Conservation (phyloP, 2,888 invertebrate species). For the Branchinecta sandiegonensis region DNA sequence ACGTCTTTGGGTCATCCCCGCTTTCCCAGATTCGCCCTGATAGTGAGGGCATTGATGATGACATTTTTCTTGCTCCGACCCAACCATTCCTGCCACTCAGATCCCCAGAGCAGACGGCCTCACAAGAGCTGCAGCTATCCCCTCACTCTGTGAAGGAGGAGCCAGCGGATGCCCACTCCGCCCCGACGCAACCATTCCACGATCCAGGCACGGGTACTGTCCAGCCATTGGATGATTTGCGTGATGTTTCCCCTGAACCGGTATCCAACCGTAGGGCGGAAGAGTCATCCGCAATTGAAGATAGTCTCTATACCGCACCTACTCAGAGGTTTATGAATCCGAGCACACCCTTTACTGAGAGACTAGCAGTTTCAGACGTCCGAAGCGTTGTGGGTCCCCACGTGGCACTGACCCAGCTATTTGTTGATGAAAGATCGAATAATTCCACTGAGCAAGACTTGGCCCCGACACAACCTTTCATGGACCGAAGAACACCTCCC, state of each 20-base stretch:
- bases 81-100: background rate
- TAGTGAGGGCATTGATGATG: background rate
- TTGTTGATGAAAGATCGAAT: background rate
- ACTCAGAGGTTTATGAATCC: too few relatives aligned
- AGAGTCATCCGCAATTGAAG: too few relatives aligned
- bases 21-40: too few relatives aligned
- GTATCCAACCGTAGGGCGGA: too few relatives aligned
- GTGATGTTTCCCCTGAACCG: too few relatives aligned
- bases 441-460: background rate
- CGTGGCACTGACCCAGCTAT: background rate
- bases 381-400: too few relatives aligned
- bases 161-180: background rate
- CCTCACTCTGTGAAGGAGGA: background rate
- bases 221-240: too few relatives aligned
- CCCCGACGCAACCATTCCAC: background rate
- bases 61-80: background rate
- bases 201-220: too few relatives aligned
- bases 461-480: slow-evolving; percentile 4
- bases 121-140: background rate
- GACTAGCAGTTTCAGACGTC: too few relatives aligned
- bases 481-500: background rate
- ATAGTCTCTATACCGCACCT: too few relatives aligned
- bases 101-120: background rate
- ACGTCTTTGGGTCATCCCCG: too few relatives aligned
- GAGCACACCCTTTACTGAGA: too few relatives aligned